Evolutionary conservation across 2,113 vertebrate species (phyloP).

Genomic region (Nipponia nippon): DNA sequence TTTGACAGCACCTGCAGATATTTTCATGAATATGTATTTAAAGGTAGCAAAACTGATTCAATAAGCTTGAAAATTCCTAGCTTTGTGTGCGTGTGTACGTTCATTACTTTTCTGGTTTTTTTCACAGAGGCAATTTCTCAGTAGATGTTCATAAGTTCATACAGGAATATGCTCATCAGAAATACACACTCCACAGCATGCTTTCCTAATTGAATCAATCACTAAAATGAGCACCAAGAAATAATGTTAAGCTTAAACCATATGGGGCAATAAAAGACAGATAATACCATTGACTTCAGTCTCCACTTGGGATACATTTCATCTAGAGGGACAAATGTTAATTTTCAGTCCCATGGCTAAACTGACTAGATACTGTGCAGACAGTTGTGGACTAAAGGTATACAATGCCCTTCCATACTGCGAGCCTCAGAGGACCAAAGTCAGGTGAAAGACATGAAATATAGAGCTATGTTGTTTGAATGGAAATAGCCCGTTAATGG

Average conservation of each 20-base stretch:
- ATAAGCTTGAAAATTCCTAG: background rate
- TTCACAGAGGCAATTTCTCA: background rate
- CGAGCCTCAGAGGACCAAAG: background rate
- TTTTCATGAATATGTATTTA: conserved; percentile 20
- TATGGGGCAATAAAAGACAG: background rate
- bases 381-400: background rate
- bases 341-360: background rate
- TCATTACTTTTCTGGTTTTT: background rate
- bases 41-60: conserved; percentile 4
- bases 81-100: background rate
- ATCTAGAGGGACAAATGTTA: background rate
- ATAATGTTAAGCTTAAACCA: background rate
- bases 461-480: background rate
- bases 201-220: background rate
- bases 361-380: background rate
- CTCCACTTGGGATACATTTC: background rate
- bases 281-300: background rate
- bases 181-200: background rate
- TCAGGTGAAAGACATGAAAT: background rate
- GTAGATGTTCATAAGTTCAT: background rate
- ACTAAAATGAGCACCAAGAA: background rate
- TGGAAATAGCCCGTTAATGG: background rate
- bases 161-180: background rate
- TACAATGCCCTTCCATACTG: background rate
- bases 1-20: conserved; percentile 1